Conservation (phyloP, 2,888 invertebrate genomes). For the Hypomecis atomaria region DNA sequence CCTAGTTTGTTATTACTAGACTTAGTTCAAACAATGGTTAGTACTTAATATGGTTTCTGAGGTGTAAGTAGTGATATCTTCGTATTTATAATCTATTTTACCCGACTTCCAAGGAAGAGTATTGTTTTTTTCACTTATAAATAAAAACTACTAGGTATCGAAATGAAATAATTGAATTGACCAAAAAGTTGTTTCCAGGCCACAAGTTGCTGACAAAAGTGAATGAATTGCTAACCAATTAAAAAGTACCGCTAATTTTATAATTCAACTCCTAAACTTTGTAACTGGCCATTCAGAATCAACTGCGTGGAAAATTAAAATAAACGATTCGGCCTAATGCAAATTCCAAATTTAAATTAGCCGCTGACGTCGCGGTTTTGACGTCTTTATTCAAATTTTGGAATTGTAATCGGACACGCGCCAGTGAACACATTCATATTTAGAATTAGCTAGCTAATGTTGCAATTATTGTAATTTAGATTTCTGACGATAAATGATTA, state of each 20-base stretch:
- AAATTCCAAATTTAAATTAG: constrained; percentile 57
- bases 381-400: constrained; percentile 78
- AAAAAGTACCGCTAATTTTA: constrained; percentile 58
- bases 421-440: constrained; percentile 69
- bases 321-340: constrained; percentile 76
- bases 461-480: constrained; percentile 36
- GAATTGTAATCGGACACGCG: constrained; percentile 72
- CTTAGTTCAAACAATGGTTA: too few species aligned
- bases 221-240: too few species aligned
- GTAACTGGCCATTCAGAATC: constrained; percentile 70
- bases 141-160: too few species aligned
- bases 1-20: too few species aligned
- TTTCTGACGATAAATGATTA: neutral
- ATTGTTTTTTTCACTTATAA: too few species aligned
- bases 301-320: constrained; percentile 82
- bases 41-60: too few species aligned
- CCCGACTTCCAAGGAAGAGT: too few species aligned
- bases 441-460: constrained; percentile 54
- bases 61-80: too few species aligned
- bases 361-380: constrained; percentile 72
- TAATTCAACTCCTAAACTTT: constrained; percentile 64
- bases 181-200: too few species aligned
- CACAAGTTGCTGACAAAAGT: too few species aligned
- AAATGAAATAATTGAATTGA: too few species aligned
- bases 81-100: too few species aligned